These are phyloP conservation scores for Atherinosoma microstoma DNA, from an alignment of 2,797 vertebrate genomes.

Conservation along the genomic window DNA sequence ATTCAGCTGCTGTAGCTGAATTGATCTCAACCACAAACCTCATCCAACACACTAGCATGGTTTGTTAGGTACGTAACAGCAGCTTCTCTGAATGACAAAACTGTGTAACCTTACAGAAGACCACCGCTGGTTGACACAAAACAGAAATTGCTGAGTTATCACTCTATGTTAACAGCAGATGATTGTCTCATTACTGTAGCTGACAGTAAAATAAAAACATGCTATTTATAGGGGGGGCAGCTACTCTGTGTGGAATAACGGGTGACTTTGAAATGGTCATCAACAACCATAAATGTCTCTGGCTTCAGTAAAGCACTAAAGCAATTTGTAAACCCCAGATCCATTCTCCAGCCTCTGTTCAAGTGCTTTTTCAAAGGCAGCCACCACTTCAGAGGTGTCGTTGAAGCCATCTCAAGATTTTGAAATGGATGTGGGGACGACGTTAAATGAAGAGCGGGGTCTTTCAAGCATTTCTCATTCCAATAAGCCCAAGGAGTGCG, in stretches of 20 bases:
- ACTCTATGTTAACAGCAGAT: conserved; percentile 34
- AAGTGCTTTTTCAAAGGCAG: conserved; percentile 53
- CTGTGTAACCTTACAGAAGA: conserved; percentile 45
- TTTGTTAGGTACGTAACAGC: conserved; percentile 61
- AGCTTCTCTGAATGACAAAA: conserved; percentile 51
- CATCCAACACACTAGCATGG: conserved; percentile 48
- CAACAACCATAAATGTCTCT: conserved; percentile 48
- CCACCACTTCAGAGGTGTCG: conserved; percentile 55
- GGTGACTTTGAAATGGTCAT: conserved; percentile 41
- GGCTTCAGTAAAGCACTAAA: conserved; percentile 42
- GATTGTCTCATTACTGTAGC: conserved; percentile 21
- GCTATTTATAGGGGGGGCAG: conserved; percentile 22
- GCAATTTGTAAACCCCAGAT: conserved; percentile 48
- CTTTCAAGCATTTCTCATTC: conserved; percentile 75
- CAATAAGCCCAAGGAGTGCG: conserved; percentile 65
- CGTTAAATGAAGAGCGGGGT: conserved; percentile 67
- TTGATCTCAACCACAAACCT: conserved; percentile 42
- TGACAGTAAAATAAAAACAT: conserved; percentile 19
- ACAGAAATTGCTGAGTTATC: conserved; percentile 45
- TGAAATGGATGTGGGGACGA: conserved; percentile 58
- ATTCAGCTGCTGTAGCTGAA: conserved; percentile 49
- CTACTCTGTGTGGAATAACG: conserved; percentile 37
- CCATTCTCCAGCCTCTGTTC: conserved; percentile 36
- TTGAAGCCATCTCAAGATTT: conserved; percentile 62
- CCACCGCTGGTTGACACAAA: conserved; percentile 9